Evolutionary conservation across 2,113 vertebrate genomes (phyloP).

Genomic region (Labeo catla): DNA sequence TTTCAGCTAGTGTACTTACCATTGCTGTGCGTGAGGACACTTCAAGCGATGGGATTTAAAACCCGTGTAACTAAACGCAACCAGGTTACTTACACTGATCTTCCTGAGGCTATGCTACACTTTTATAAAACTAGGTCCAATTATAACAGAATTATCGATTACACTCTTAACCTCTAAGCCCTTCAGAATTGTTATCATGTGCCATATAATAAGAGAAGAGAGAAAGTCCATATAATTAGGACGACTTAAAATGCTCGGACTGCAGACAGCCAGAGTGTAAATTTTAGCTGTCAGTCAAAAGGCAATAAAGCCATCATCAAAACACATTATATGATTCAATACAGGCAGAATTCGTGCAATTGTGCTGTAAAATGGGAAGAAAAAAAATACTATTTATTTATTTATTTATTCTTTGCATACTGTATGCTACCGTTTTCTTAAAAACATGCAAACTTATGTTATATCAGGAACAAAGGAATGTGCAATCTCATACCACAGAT

Average conservation of each 20-base stretch:
- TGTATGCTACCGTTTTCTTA: too few relatives aligned
- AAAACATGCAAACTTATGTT: too few relatives aligned
- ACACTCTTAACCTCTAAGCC: constrained; percentile 82
- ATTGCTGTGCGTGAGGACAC: constrained; percentile 56
- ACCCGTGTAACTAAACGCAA: constrained; percentile 36
- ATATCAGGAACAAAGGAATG: background rate
- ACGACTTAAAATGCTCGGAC: constrained; percentile 88
- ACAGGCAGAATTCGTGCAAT: constrained; percentile 53
- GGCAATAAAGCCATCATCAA: constrained; percentile 84
- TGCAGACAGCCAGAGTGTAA: constrained; percentile 91
- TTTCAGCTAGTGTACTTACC: constrained; percentile 64
- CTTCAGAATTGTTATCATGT: constrained; percentile 81
- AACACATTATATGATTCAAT: constrained; percentile 83
- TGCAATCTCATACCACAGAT: background rate
- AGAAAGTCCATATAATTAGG: constrained; percentile 92
- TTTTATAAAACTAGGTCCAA: constrained; percentile 61
- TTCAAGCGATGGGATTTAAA: background rate
- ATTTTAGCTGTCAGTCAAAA: constrained; percentile 93
- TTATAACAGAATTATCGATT: constrained; percentile 89
- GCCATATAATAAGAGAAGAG: constrained; percentile 86
- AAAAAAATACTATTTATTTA: background rate
- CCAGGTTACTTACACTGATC: background rate
- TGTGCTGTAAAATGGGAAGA: background rate
- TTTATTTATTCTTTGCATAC: too few relatives aligned
- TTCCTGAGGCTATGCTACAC: constrained; percentile 65